Evolutionary conservation across 2,797 vertebrate genomes (phyloP).

Genomic region (Gymnocypris eckloni): DNA sequence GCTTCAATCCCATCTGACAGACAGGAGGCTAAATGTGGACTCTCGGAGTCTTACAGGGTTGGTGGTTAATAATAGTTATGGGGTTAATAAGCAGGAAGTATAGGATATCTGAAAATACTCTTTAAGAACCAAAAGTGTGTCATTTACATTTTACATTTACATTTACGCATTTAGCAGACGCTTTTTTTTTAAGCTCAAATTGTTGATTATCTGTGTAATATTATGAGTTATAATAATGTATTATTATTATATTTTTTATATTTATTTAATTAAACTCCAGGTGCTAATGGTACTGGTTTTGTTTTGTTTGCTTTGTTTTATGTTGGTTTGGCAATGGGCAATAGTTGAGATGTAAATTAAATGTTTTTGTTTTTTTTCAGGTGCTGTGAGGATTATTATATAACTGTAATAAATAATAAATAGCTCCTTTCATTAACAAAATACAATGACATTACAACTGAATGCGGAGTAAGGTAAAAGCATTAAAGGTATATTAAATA

Average conservation of each 20-base stretch:
- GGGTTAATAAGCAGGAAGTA: constrained; percentile 46
- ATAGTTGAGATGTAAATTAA: background rate
- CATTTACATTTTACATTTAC: too few species aligned
- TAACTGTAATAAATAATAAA: background rate
- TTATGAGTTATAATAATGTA: background rate
- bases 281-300: background rate
- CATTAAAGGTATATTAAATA: background rate
- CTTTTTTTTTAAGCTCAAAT: too few species aligned
- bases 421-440: background rate
- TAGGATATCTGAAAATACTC: background rate
- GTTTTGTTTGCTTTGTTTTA: background rate
- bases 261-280: background rate
- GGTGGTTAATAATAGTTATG: background rate
- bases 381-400: background rate
- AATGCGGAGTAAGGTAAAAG: background rate
- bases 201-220: background rate
- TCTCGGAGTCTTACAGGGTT: background rate
- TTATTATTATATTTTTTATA: background rate
- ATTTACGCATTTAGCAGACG: too few species aligned
- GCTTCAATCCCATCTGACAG: constrained; percentile 49
- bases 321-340: background rate
- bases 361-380: background rate
- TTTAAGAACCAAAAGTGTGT: constrained; percentile 7
- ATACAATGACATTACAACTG: background rate
- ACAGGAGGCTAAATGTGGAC: constrained; percentile 31